A percentile compares a stretch with the other conserved stretches of the same genome.
phyloP scores from a whole-genome alignment of 30 jellyfish, hydroid and myxozoan species.

The Morbakka virulenta region DNA sequence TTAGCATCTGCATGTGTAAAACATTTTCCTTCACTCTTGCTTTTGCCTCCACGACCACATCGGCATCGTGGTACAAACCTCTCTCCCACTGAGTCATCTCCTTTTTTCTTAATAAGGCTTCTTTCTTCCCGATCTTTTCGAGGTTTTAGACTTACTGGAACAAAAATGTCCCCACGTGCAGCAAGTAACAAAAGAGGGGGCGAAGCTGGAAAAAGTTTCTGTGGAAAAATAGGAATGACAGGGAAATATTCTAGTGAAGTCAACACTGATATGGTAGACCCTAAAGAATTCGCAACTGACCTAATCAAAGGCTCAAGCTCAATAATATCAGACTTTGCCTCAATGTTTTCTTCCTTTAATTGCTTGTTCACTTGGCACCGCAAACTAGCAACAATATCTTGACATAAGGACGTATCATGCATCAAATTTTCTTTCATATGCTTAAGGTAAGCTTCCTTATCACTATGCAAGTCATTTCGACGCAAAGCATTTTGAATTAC shows the following conservation, averaged over 20 bases:
- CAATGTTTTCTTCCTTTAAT: neutral
- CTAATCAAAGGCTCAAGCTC: constrained; percentile 73
- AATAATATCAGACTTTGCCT: constrained; percentile 27
- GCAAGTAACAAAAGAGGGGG: constrained; percentile 18
- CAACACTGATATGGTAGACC: constrained; percentile 65
- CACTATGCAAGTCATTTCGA: neutral
- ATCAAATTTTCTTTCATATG: neutral
- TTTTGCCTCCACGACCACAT: constrained; percentile 90
- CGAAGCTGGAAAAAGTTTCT: constrained; percentile 35
- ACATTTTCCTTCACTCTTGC: constrained; percentile 68
- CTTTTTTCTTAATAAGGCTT: neutral
- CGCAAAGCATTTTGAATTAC: neutral
- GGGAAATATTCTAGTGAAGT: constrained; percentile 74
- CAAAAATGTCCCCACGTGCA: constrained; percentile 37
- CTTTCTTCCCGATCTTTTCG: constrained; percentile 2
- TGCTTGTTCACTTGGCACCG: neutral
- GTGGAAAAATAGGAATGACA: constrained; percentile 84
- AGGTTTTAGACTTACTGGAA: constrained; percentile 48
- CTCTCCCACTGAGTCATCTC: neutral
- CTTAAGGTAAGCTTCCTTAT: neutral
- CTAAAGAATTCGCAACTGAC: constrained; percentile 42
- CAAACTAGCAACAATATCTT: neutral
- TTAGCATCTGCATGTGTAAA: constrained; percentile 77
- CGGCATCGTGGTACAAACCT: constrained; percentile 29
- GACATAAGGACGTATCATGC: neutral